Conservation (phyloP, 2,113 vertebrate species). For the rabbit (Oryctolagus cuniculus) region mOryCun1.1 NC_091453.1:13559501-13560000, state of each 20-base stretch:
- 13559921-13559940: background rate
- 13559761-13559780: background rate
- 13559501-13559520: background rate
- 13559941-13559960: background rate
- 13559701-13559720: background rate
- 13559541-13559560: background rate
- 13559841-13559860: background rate
- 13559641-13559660: background rate
- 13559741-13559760: background rate
- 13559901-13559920: conserved; percentile 26
- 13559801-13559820: background rate
- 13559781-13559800: background rate
- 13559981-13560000: background rate
- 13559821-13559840: background rate
- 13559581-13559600: background rate
- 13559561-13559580: conserved; percentile 13
- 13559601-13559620: background rate
- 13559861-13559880: background rate
- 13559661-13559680: background rate
- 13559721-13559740: background rate
- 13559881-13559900: background rate
- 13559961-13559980: conserved; percentile 10
- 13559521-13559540: background rate
- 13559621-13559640: background rate
- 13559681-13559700: background rate